Evolutionary conservation across 2,113 vertebrate genomes (phyloP).

Genomic region (Cyprinodon variegatus): DNA sequence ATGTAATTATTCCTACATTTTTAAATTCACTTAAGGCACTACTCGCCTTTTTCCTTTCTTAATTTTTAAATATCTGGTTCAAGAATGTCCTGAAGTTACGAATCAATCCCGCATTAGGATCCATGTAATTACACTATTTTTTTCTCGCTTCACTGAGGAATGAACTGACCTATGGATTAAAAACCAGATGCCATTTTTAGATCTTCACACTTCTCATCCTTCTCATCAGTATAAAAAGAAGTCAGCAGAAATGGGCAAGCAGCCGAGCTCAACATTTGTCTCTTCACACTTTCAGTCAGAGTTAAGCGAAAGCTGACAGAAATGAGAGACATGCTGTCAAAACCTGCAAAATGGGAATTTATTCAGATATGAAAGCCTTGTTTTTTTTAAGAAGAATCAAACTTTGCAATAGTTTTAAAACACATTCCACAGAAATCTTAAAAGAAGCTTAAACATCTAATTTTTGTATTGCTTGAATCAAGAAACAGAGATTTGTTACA

Average conservation of each 20-base stretch:
- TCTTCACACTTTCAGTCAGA: neutral
- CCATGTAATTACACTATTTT: conserved; percentile 59
- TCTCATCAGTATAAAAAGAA: conserved; percentile 20
- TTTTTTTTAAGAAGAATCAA: neutral
- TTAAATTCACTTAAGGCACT: conserved; percentile 78
- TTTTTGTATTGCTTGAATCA: neutral
- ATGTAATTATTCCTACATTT: conserved; percentile 80
- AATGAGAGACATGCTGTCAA: neutral
- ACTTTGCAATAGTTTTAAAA: neutral
- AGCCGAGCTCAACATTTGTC: neutral
- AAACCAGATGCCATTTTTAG: conserved; percentile 43
- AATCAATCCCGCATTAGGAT: conserved; percentile 69
- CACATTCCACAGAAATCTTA: neutral
- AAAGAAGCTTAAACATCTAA: neutral
- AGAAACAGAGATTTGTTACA: neutral
- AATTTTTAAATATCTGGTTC: conserved; percentile 69
- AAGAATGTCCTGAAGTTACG: conserved; percentile 74
- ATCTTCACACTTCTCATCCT: conserved; percentile 29
- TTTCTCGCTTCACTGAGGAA: conserved; percentile 16
- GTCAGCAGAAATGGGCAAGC: neutral
- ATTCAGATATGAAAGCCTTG: neutral
- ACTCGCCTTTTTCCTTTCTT: conserved; percentile 36
- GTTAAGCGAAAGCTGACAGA: neutral
- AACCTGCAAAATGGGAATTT: neutral
- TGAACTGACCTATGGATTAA: conserved; percentile 39